Base-by-base conservation (phyloP, 2,888 invertebrate genomes). In the Acholoe squamosa region DNA sequence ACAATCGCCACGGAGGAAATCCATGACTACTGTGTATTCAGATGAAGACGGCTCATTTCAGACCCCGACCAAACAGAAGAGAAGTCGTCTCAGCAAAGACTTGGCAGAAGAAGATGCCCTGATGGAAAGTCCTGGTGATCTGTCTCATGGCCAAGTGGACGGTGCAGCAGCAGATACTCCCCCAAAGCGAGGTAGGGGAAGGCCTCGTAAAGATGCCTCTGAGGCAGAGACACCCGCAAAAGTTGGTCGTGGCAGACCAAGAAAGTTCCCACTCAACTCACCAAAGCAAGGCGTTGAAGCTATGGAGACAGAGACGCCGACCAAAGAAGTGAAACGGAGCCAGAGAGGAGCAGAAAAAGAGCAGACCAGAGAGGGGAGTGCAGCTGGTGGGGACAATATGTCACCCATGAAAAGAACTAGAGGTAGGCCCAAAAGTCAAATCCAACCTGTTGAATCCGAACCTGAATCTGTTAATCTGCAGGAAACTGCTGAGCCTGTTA, bases 181-280 rank as follows among this genome's bases (percentile, higher is more conserved):
- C 5, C 52, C 54, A 19, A 51, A n/a, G 19, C 25, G 86, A 3
- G 86, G 86, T 1, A 84, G 84, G 28, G 84, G 84, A 3, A 86
- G 86, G 54, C 86, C 54, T 0, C 52, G 54, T 12, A 86, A 86
- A 28, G 19, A 54, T 12, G 19, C 86, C 14, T n/a, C 14, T 52
- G 28, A n/a, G 52, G 7, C 16, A 25, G 84, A 84, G 52, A 28
- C 25, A 51, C 22, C 84, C 22, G 31, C 80, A 16, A 84, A 43
- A 33, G 19, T 1, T n/a, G 84, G 84, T 3, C 84, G 84, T 34
- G 84, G 84, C 84, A 43, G 84, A 43, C 84, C 84, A 43, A 16
- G 84, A 7, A 80, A 80, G n/a, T 31, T 19, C 12, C 43, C 34
- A 31, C 80, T 31, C 10, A 80, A 14, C 10, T 33, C 25, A 14